These are phyloP conservation scores for Helicoverpa zea DNA, from an alignment of 1,140 invertebrate genomes.

Conservation along the genomic window DNA sequence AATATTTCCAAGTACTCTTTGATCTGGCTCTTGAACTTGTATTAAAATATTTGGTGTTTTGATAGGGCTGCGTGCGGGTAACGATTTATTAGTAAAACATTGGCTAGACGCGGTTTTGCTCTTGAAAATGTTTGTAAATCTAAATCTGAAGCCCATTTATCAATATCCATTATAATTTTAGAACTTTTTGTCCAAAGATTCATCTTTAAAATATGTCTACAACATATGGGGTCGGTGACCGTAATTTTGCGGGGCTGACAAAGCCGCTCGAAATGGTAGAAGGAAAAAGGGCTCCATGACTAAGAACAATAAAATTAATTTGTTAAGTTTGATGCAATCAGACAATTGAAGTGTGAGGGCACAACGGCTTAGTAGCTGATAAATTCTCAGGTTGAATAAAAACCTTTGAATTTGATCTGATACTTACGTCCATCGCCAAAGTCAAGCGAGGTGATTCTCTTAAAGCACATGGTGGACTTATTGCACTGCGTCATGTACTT, in stretches of 20 bases:
- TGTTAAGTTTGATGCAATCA: conserved; percentile 1
- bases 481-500: conserved; percentile 66
- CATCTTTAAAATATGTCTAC: not conserved
- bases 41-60: conserved; percentile 24
- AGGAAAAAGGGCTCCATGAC: too few relatives aligned
- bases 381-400: too few relatives aligned
- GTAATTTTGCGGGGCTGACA: too few relatives aligned
- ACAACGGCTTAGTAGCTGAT: too few relatives aligned
- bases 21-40: not conserved
- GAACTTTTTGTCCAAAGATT: not conserved
- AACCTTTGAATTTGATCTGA: too few relatives aligned
- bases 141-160: not conserved
- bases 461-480: conserved; percentile 77
- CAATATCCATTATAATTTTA: not conserved
- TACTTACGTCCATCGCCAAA: conserved; percentile 71
- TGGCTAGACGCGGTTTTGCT: not conserved
- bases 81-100: conserved; percentile 13
- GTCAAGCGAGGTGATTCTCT: conserved; percentile 66
- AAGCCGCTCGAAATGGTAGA: too few relatives aligned
- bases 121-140: conserved; percentile 13
- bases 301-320: not conserved
- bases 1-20: not conserved
- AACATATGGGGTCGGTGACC: not conserved
- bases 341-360: not conserved
- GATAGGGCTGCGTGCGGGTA: not conserved